Base-by-base conservation (phyloP, 2,797 vertebrate species). In the Fistularia commersonii region DNA sequence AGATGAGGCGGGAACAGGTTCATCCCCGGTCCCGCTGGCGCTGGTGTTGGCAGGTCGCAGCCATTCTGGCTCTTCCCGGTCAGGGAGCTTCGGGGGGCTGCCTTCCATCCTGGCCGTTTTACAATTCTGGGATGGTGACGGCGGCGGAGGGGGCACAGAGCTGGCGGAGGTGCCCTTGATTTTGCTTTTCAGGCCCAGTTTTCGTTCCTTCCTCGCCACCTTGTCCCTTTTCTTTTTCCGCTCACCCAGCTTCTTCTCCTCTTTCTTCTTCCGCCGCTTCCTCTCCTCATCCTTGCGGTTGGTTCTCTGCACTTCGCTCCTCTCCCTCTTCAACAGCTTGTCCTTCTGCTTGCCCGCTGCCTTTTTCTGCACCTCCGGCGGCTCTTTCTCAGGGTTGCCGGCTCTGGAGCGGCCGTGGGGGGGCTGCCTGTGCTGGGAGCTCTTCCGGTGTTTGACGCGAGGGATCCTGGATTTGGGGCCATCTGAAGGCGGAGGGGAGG, bases 251-350 rank as follows among this genome's bases (percentile, higher is more conserved):
- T 41, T 60, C 48, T 71, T 82, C 11, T 84, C 86, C 6, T 72
- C 77, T 42, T 83, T 89, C 66, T 80, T 83, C 67, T 79, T 84
- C 23, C 64, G 59, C 31, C 65, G 74, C 57, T 85, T 90, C 45
- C 77, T 83, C 4, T 84, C 83, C 12, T 85, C 74, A 0, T 48
- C 64, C 6, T 67, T 83, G 60, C 62, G 53, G 34, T 46, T 73
- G 0, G 40, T 54, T 54, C 71, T 78, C 12, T 55, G 64, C 15
- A 53, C 39, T 33, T 82, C 77, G 2, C 76, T 86, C 61, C 74
- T 75, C 44, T 77, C 77, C 14, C 62, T 84, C 54, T 72, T 88
- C 48, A 72, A 49, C 34, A 59, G 51, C 51, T 77, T 84, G 3
- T 78, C 76, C 38, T 75, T 76, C 35, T 57, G 72, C 47, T 74